Percentiles rank a stretch among this genome's conserved stretches.
Conservation (phyloP, 1,140 invertebrate species). For the Drosophila ironensis region DNA sequence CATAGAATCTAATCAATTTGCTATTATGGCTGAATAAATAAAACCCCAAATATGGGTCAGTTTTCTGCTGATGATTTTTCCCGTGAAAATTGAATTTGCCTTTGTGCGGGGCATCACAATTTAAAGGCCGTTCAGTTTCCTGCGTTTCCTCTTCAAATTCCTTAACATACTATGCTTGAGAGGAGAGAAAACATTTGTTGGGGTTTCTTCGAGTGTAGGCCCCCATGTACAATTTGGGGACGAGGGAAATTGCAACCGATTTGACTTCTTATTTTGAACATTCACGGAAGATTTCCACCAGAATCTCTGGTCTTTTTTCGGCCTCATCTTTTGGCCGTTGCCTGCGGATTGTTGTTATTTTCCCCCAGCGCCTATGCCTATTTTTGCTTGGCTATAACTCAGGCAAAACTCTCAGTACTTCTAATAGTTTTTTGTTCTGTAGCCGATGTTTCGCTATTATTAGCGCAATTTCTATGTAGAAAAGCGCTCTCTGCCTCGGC, state of each 20-base stretch:
- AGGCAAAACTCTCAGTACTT: constrained; percentile 59
- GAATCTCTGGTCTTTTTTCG: constrained; percentile 5
- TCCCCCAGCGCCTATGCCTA: constrained; percentile 28
- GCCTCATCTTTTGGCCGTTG: not conserved
- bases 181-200: too few species aligned
- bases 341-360: constrained; percentile 4
- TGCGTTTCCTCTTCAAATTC: too few species aligned
- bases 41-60: too few species aligned
- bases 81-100: too few species aligned
- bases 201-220: not conserved
- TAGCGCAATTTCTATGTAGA: constrained; percentile 62
- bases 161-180: too few species aligned
- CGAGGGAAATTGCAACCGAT: constrained; percentile 13
- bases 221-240: not conserved
- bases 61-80: too few species aligned
- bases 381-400: constrained; percentile 33
- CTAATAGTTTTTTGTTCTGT: constrained; percentile 46
- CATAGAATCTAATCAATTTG: too few species aligned
- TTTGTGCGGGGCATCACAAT: too few species aligned
- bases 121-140: too few species aligned
- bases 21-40: too few species aligned
- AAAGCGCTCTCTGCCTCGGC: constrained; percentile 14
- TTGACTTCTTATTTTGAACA: constrained; percentile 15
- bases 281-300: constrained; percentile 37
- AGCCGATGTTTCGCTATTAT: constrained; percentile 62